phyloP scores from a whole-genome alignment of 2,113 vertebrate genomes.

The Oryzias melastigma region DNA sequence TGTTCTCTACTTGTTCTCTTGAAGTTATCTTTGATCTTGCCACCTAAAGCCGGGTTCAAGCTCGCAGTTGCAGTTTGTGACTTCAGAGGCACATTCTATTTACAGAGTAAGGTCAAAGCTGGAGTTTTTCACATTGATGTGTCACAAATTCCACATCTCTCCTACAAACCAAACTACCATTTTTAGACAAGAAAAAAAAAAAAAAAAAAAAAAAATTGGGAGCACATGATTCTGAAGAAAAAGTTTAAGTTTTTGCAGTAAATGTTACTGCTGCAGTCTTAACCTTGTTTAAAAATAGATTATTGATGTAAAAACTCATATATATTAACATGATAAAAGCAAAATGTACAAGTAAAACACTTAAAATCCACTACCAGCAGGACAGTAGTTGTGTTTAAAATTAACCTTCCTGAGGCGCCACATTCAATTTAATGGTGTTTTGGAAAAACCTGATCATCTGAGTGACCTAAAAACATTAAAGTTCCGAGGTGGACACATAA shows the following conservation, averaged over 20 bases:
- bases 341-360: too few species aligned
- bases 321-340: too few species aligned
- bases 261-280: background rate
- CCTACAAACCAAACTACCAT: slow-evolving; percentile 60
- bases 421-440: too few species aligned
- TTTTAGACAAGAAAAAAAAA: slow-evolving; percentile 39
- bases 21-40: slow-evolving; percentile 14
- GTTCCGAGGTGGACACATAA: too few species aligned
- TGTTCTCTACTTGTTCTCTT: background rate
- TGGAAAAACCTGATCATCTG: too few species aligned
- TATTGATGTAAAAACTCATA: too few species aligned
- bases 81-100: slow-evolving; percentile 60
- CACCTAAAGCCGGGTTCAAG: slow-evolving; percentile 3
- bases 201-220: background rate
- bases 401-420: too few species aligned
- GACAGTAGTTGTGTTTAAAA: too few species aligned
- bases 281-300: too few species aligned
- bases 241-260: background rate
- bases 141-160: slow-evolving; percentile 65
- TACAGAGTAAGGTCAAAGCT: slow-evolving; percentile 50
- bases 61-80: slow-evolving; percentile 38
- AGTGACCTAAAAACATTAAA: too few species aligned
- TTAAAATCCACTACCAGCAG: too few species aligned
- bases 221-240: background rate
- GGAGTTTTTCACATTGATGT: slow-evolving; percentile 42